Evolutionary conservation across 2,113 vertebrate species (phyloP).

Genomic region (Podocnemis expansa): DNA sequence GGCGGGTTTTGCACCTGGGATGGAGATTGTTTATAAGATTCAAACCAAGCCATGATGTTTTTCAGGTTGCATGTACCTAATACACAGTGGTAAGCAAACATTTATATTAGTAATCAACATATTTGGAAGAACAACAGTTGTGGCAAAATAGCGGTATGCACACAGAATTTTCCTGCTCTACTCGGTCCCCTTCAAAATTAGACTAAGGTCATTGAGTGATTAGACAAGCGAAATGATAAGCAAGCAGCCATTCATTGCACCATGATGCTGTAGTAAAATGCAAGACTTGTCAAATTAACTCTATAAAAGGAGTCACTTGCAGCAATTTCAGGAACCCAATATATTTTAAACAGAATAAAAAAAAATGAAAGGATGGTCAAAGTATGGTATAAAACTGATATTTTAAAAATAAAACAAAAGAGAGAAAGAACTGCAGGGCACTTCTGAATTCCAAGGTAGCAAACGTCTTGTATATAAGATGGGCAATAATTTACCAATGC

Average conservation of each 20-base stretch:
- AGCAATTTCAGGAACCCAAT: not conserved
- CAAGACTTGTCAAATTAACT: slow-evolving; percentile 36
- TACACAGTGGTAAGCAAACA: not conserved
- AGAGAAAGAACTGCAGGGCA: not conserved
- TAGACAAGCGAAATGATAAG: slow-evolving; percentile 57
- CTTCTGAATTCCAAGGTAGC: not conserved
- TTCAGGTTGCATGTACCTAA: not conserved
- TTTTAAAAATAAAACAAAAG: not conserved
- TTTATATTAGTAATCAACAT: not conserved
- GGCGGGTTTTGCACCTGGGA: no score
- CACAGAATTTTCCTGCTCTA: not conserved
- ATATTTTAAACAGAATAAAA: slow-evolving; percentile 1
- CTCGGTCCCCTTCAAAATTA: slow-evolving; percentile 58
- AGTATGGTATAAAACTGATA: not conserved
- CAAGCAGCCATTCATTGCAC: not conserved
- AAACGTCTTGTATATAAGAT: not conserved
- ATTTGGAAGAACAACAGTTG: not conserved
- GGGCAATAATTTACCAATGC: not conserved
- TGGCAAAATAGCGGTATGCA: not conserved
- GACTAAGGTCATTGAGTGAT: slow-evolving; percentile 49
- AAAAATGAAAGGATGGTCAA: not conserved
- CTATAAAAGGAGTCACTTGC: not conserved
- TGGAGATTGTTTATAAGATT: no score
- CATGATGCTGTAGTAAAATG: slow-evolving; percentile 19
- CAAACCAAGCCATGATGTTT: not conserved